Conservation (phyloP, 2,113 vertebrate genomes). For the Talpa occidentalis region DNA sequence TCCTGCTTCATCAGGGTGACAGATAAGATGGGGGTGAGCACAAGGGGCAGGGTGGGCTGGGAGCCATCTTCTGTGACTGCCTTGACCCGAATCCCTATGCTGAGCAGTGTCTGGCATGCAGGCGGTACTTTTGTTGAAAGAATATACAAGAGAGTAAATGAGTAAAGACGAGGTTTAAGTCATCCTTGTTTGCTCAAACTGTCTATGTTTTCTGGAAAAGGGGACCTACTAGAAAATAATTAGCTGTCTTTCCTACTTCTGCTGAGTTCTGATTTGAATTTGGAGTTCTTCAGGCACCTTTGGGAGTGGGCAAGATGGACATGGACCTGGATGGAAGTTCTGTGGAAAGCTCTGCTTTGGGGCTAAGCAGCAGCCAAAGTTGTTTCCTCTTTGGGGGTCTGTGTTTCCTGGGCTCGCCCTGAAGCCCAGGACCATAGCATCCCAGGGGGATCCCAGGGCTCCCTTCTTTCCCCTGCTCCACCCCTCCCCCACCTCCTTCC, state of each 20-base stretch:
- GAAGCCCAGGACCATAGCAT: neutral
- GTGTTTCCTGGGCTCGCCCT: neutral
- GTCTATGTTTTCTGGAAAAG: neutral
- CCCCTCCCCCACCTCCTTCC: no score
- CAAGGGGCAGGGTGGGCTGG: neutral
- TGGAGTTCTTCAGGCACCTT: neutral
- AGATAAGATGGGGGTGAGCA: neutral
- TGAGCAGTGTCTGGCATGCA: neutral
- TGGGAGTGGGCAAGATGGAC: neutral
- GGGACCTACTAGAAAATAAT: neutral
- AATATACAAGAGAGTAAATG: neutral
- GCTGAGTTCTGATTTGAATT: slow-evolving; percentile 30
- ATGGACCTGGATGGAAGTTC: neutral
- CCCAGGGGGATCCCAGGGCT: neutral
- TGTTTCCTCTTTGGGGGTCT: neutral
- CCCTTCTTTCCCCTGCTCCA: no score
- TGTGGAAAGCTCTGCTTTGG: neutral
- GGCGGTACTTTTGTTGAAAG: neutral
- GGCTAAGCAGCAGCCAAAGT: neutral
- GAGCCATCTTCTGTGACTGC: neutral
- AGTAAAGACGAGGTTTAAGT: neutral
- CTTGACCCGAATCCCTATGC: neutral
- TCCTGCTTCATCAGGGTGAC: neutral
- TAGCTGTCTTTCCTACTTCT: neutral
- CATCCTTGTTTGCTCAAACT: neutral